Conservation (phyloP, 2,888 invertebrate genomes). For the Lycia hirtaria region DNA sequence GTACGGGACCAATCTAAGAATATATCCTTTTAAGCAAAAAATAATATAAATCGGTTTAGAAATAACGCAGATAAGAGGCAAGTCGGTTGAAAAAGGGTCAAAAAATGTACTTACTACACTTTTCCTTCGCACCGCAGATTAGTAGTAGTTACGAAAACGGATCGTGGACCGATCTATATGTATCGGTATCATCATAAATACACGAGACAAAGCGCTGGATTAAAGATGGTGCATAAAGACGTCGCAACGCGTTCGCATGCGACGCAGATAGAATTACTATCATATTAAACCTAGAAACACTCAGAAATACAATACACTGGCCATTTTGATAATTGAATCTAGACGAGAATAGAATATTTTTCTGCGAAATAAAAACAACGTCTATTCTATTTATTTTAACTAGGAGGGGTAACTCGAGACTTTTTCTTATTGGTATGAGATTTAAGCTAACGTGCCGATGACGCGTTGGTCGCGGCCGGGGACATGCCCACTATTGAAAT, state of each 20-base stretch:
- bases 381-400: neutral
- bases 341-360: constrained; percentile 5
- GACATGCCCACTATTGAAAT: no score
- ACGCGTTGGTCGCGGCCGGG: no score
- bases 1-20: no score
- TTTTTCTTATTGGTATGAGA: neutral
- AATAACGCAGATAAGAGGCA: no score
- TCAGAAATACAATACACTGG: neutral
- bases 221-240: constrained; percentile 23
- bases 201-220: constrained; percentile 21
- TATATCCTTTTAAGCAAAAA: no score
- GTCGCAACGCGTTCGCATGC: constrained; percentile 2
- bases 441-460: no score
- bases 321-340: constrained; percentile 16
- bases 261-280: constrained; percentile 9
- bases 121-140: neutral
- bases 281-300: constrained; percentile 1
- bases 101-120: neutral
- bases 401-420: neutral
- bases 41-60: no score
- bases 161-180: constrained; percentile 15
- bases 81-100: neutral
- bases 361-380: neutral
- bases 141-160: constrained; percentile 1
- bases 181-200: constrained; percentile 29